Conservation (phyloP, 1,140 invertebrate species). For the Zaprionus africanus region DNA sequence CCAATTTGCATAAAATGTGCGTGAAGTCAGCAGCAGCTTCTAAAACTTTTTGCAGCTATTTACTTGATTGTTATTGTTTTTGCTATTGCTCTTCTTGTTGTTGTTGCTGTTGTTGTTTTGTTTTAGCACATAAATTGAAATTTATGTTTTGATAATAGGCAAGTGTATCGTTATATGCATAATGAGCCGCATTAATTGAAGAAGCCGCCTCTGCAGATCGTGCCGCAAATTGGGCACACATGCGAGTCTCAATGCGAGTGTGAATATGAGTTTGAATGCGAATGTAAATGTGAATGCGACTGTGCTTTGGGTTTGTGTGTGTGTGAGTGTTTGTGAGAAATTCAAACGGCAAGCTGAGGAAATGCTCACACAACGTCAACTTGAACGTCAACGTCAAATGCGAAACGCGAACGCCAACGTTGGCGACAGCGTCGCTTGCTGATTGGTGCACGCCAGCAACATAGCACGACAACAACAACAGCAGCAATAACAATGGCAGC, state of each 20-base stretch:
- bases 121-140: slow-evolving; percentile 68
- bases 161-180: slow-evolving; percentile 67
- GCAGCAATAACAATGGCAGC: slow-evolving; percentile 45
- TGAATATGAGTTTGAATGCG: slow-evolving; percentile 8
- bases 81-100: slow-evolving; percentile 25
- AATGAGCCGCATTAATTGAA: slow-evolving; percentile 71
- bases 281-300: slow-evolving; percentile 11
- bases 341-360: slow-evolving; percentile 37
- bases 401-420: slow-evolving; percentile 31
- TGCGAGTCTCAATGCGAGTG: slow-evolving; percentile 24
- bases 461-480: not conserved
- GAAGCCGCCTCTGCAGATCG: slow-evolving; percentile 50
- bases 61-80: slow-evolving; percentile 33
- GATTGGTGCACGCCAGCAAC: slow-evolving; percentile 68
- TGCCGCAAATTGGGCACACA: slow-evolving; percentile 48
- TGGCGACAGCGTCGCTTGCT: slow-evolving; percentile 40
- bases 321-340: slow-evolving; percentile 12
- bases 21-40: slow-evolving; percentile 58
- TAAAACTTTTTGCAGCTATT: slow-evolving; percentile 32
- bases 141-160: slow-evolving; percentile 71
- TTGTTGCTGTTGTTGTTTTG: slow-evolving; percentile 56
- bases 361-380: slow-evolving; percentile 51
- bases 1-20: slow-evolving; percentile 69
- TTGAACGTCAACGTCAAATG: slow-evolving; percentile 23
- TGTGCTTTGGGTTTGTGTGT: slow-evolving; percentile 18